phyloP scores from a whole-genome alignment of 2,113 vertebrate genomes.

The Bothrops jararaca region DNA sequence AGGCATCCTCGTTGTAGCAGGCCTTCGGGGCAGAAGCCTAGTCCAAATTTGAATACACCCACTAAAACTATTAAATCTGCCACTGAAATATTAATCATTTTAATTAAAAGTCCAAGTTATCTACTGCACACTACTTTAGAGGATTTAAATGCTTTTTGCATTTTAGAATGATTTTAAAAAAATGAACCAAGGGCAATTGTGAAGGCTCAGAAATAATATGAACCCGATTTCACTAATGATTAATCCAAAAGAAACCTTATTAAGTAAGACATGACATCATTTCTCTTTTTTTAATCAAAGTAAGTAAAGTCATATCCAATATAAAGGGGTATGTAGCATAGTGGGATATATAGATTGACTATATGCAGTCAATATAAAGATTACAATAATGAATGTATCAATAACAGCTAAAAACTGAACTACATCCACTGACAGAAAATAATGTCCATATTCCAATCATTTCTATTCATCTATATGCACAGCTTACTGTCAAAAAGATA shows the following conservation, averaged over 20 bases:
- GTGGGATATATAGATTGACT: too few relatives aligned
- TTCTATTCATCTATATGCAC: not conserved
- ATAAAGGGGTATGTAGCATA: not conserved
- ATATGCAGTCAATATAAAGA: not conserved
- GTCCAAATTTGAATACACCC: not conserved
- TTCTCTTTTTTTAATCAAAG: constrained; percentile 10
- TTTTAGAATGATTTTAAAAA: not conserved
- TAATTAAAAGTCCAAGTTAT: not conserved
- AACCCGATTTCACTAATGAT: not conserved
- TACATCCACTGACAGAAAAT: not conserved
- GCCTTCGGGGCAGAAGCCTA: not conserved
- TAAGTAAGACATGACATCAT: constrained; percentile 22
- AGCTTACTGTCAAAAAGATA: not conserved
- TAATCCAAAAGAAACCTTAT: not conserved
- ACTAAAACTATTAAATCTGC: not conserved
- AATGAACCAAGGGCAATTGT: not conserved
- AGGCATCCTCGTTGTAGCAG: not conserved
- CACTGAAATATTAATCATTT: not conserved
- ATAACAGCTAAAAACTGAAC: not conserved
- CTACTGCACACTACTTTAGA: not conserved
- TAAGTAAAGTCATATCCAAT: not conserved
- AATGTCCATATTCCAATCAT: not conserved
- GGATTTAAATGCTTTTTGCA: not conserved
- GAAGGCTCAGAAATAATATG: not conserved
- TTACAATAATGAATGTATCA: not conserved